Conservation (phyloP, 2,113 vertebrate genomes). For the Nettapus auritus region DNA sequence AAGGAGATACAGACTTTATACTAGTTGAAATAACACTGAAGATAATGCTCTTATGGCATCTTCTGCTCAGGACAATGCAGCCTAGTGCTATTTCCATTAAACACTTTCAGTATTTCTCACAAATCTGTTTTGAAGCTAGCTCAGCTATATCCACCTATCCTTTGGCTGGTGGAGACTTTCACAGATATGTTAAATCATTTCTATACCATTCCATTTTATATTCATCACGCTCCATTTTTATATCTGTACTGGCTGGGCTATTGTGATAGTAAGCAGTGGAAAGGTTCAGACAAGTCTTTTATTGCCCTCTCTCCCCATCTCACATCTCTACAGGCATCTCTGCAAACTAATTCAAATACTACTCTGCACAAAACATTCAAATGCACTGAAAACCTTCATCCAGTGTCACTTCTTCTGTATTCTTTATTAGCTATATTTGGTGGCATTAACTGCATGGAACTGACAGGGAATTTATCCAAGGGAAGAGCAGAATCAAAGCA, state of each 20-base stretch:
- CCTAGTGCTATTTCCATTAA: not conserved
- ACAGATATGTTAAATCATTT: not conserved
- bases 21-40: not conserved
- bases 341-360: no score
- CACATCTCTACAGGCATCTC: not conserved
- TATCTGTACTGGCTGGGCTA: not conserved
- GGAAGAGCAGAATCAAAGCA: no score
- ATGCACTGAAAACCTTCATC: no score
- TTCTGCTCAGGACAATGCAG: not conserved
- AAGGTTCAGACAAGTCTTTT: not conserved
- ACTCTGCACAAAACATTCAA: no score
- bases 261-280: not conserved
- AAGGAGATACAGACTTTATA: no score
- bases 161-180: not conserved
- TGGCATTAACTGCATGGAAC: no score
- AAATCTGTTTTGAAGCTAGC: not conserved
- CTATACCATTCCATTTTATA: not conserved
- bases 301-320: not conserved
- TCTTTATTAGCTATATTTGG: no score
- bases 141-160: not conserved
- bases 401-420: no score
- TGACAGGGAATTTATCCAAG: no score
- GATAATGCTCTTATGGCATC: not conserved
- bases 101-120: not conserved
- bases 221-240: not conserved